Base-by-base conservation (phyloP, 2,797 vertebrate genomes). In the Oceanodroma leucorhoa region DNA sequence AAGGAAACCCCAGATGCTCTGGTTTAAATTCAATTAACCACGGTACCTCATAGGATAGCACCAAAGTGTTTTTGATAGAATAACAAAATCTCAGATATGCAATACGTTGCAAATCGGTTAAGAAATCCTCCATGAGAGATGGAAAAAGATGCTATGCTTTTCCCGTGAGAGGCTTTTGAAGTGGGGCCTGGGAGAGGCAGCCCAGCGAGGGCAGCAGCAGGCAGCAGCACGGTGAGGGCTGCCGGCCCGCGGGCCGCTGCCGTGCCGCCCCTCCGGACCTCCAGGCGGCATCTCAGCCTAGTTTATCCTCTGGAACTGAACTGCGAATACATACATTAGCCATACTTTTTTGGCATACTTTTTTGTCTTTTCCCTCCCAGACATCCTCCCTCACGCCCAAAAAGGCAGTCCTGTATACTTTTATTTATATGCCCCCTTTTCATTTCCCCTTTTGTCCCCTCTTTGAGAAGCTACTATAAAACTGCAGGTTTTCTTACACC, bases 201-300 rank as follows among this genome's bases (percentile, higher is more conserved):
- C 41, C 7, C 1, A 3, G 29, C 2, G 17, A 57, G 27, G 46
- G 50, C 41, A 43, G 82, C 32, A 75, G 61, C 0, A 6, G 45
- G 29, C 76, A 69, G 55, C 60, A 21, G 48, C 43, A 48, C 17
- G 5, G 61, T 19, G 41, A 46, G 22, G 11, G 22, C 45, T 75
- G 45, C 38, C 38, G 1, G 5, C 23, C 51, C 2, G 5, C 45
- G 26, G 60, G n/a, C 22, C 3, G 14, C 72, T 67, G 48, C 73
- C 71, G 86, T 82, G 88, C 58, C 18, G 0, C 54, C 61, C 50
- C 27, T 79, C 51, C 20, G 10, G 34, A 77, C 91, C 92, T 95
- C 92, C 85, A 95, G 92, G 72, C 88, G 93, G 95, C 95, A 94
- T 84, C 92, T 95, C 55, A 90, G 72, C 27, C 72, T 51, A 46